Evolutionary conservation across 2,113 vertebrate genomes (phyloP).

Genomic region (Aptenodytes forsteri): DNA sequence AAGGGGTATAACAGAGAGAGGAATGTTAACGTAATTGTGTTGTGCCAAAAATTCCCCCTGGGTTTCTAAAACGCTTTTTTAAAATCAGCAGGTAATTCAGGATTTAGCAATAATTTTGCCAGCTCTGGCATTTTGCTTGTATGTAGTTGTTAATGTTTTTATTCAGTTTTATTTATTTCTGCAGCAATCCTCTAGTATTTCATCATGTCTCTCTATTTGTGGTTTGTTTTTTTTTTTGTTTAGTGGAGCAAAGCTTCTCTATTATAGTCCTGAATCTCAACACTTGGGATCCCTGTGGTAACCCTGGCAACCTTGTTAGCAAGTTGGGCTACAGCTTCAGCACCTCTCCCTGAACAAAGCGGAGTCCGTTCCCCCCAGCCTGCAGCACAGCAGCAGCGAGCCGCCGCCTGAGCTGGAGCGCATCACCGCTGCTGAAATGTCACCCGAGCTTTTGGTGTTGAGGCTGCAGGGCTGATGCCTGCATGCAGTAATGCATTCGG

Average conservation of each 20-base stretch:
- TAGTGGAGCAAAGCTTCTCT: background rate
- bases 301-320: background rate
- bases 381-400: accelerated
- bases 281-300: background rate
- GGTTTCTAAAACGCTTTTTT: background rate
- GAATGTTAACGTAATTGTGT: background rate
- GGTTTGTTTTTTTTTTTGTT: background rate
- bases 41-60: background rate
- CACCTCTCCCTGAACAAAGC: background rate
- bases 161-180: background rate
- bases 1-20: background rate
- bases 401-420: accelerated
- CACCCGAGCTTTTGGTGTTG: background rate
- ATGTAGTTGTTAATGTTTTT: background rate
- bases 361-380: background rate
- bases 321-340: background rate
- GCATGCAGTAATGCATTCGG: background rate
- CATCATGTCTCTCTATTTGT: background rate
- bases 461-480: background rate
- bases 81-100: background rate
- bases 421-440: background rate
- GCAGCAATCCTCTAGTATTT: background rate
- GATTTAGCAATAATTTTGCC: background rate
- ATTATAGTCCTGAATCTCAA: background rate
- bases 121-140: background rate